Evolutionary conservation across 2,797 vertebrate species (phyloP), one percentile per base, ranked within the genome.

Genomic region (Cyclura pinguis): DNA sequence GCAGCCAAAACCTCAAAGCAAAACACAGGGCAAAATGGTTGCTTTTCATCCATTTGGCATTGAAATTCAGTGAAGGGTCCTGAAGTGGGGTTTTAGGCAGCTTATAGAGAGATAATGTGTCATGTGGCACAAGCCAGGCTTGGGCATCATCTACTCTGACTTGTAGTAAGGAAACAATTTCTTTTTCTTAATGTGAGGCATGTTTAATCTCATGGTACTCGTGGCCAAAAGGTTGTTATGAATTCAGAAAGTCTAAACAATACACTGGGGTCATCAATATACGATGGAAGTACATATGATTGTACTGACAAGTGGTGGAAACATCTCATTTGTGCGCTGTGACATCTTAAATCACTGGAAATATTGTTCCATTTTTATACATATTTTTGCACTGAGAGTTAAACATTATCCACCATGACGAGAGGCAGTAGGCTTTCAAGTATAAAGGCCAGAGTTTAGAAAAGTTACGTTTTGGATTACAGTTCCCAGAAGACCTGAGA

Each of bases 1-100:
- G 24, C 90, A 38, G 72, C 24, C 42, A 57, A 88, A 85, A 86
- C 55, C 91, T 95, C 92, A 95, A 94, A 96, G 94, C 0, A 2
- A 42, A 91, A 72, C 0, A 0, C 85, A 0, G 67, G 93, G 93
- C 72, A 52, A 86, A 94, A 92, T 92, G 2, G 22, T 16, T 0
- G 0, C 64, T 32, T 92, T 92, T 95, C 84, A 90, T 90, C 85
- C n/a, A 0, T 1, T 92, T 92, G 87, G 90, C 78, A 0, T 14
- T 0, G 78, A 91, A 90, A 24, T 74, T 1, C 0, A 0, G 0
- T 0, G 87, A 42, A 1, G 89, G 87, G 24, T 81, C 85, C 80
- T 0, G 0, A 32, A 55, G 80, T 38, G 84, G 9, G 16, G 78
- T 84, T 74, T 87, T 85, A 2, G 80, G 50, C 0, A 84, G 95